Percentiles rank a stretch among this genome's conserved stretches.
phyloP scores from a whole-genome alignment of 92 coral and sea anemone genomes.

The Porites divaricata region DNA sequence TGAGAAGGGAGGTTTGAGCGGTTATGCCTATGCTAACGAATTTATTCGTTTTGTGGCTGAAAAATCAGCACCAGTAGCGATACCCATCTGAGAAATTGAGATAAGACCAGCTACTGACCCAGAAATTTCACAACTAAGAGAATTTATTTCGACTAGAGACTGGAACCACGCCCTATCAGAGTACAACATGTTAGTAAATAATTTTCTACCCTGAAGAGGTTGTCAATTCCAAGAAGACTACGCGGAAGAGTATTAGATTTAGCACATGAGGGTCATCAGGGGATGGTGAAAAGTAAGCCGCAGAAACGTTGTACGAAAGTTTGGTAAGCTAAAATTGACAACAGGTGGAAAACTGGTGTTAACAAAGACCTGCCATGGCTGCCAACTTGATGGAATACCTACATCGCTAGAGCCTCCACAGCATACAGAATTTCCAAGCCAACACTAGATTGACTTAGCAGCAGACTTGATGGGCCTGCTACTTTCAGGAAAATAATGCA shows the following conservation, averaged over 20 bases:
- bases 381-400: background rate
- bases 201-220: too few species aligned
- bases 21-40: slow-evolving; percentile 22
- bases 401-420: background rate
- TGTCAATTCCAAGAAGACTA: too few species aligned
- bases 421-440: background rate
- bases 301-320: background rate
- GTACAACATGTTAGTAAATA: too few species aligned
- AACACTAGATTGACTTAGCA: background rate
- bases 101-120: background rate
- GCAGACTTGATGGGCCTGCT: background rate
- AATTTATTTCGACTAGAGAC: too few species aligned
- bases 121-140: background rate
- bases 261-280: too few species aligned
- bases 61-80: slow-evolving; percentile 33
- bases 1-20: too few species aligned
- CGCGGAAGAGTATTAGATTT: too few species aligned
- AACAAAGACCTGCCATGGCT: background rate
- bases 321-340: background rate
- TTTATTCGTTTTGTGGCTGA: slow-evolving; percentile 39
- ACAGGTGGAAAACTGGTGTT: too few species aligned
- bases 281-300: background rate
- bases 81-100: slow-evolving; percentile 36
- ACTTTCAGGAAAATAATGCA: too few species aligned
- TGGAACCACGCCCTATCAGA: too few species aligned